Evolutionary conservation across 1,140 invertebrate species (phyloP), one percentile per base, ranked within the genome.

Genomic region (Glossosoma conforme): DNA sequence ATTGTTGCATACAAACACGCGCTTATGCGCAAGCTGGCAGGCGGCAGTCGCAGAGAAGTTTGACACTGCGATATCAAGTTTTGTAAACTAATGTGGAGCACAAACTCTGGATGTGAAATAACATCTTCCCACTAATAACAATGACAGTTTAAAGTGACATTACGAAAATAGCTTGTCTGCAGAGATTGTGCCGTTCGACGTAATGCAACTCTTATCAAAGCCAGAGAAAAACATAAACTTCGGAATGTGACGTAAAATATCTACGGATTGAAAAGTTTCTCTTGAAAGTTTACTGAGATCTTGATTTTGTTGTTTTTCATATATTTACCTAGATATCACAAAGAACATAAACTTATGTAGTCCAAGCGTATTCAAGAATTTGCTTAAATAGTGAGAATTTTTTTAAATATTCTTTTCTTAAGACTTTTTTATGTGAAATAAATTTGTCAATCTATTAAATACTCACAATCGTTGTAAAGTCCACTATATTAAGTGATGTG

Each of bases 131-230:
- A 35, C 51, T 49, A 58, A 58, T 54, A 56, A 54, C 44, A 52
- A 46, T 58, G 56, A 58, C 56, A 54, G 51, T 48, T 58, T 58
- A 54, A 58, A 58, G 51, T 54, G 56, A 58, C 56, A 51, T 45
- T 44, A 48, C 35, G 56, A 54, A 58, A 58, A 58, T 48, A 53
- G 48, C 46, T 41, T 38, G 56, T 58, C 56, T 48, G 14, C 20
- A 22, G 42, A 45, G 30, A 54, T 49, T 49, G 43, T 19, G 37
- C 20, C 18, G 21, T 44, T 36, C 19, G 40, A 51, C 21, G 14
- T 13, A 22, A 28, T 51, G 41, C 48, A 51, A 42, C 19, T 51
- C 41, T 51, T 51, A 44, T 37, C 48, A 35, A 50, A 15, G 15
- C 18, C 14, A 21, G 33, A 15, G 40, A 44, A 51, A 51, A 51